These are phyloP conservation scores for Micropterix aruncella DNA, from an alignment of 2,888 invertebrate species.

Conservation along the genomic window DNA sequence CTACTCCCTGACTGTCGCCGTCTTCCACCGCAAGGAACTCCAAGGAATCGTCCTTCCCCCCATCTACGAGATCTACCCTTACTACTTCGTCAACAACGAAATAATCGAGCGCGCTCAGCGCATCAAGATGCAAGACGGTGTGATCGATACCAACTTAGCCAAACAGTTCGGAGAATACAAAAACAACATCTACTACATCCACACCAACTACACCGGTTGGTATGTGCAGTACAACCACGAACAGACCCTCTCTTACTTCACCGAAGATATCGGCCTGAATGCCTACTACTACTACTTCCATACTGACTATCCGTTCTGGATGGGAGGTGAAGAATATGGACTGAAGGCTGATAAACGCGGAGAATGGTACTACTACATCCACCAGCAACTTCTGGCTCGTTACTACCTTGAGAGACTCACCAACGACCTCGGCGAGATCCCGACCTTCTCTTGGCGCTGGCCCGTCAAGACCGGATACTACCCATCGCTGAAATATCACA, in stretches of 20 bases:
- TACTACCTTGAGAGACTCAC: slow-evolving; percentile 56
- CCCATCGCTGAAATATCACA: slow-evolving; percentile 39
- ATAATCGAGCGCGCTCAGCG: slow-evolving; percentile 52
- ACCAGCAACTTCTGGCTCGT: slow-evolving; percentile 52
- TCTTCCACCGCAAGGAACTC: slow-evolving; percentile 53
- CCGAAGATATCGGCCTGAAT: slow-evolving; percentile 56
- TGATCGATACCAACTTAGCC: slow-evolving; percentile 17
- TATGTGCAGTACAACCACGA: slow-evolving; percentile 38
- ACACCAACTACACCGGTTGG: slow-evolving; percentile 43
- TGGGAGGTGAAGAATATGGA: slow-evolving; percentile 35
- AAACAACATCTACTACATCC: slow-evolving; percentile 30
- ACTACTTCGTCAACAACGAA: slow-evolving; percentile 59
- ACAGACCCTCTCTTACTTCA: slow-evolving; percentile 48
- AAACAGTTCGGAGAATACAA: slow-evolving; percentile 25
- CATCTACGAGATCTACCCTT: slow-evolving; percentile 64
- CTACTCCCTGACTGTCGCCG: slow-evolving; percentile 51
- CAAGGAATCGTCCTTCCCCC: slow-evolving; percentile 53
- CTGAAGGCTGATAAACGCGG: slow-evolving; percentile 41
- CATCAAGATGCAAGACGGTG: slow-evolving; percentile 34
- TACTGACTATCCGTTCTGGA: slow-evolving; percentile 47
- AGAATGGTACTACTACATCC: slow-evolving; percentile 47
- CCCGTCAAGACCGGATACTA: slow-evolving; percentile 32
- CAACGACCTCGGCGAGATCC: slow-evolving; percentile 45
- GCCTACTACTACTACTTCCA: slow-evolving; percentile 52
- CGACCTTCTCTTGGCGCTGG: slow-evolving; percentile 29